Conservation (phyloP, 1,140 invertebrate genomes). For the Babylonia areolata region DNA sequence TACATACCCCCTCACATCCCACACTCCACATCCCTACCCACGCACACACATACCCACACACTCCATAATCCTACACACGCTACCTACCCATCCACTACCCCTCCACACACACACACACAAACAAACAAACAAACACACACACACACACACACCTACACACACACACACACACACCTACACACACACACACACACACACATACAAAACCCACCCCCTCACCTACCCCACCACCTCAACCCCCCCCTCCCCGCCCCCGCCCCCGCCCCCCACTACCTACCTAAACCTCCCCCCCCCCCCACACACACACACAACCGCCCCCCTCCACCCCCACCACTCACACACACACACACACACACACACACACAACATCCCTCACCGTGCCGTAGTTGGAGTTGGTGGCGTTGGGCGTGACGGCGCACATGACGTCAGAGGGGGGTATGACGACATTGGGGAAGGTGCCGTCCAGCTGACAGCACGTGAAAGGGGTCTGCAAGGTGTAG, state of each 20-base stretch:
- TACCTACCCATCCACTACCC: too few species aligned
- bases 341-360: constrained; percentile 11
- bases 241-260: not conserved
- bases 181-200: not conserved
- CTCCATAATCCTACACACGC: too few species aligned
- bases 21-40: too few species aligned
- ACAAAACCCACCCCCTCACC: not conserved
- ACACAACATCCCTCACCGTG: constrained; percentile 35
- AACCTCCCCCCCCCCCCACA: not conserved
- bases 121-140: too few species aligned
- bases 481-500: constrained; percentile 35
- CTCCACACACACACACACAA: too few species aligned
- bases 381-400: constrained; percentile 42
- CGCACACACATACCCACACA: too few species aligned
- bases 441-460: constrained; percentile 35
- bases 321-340: not conserved
- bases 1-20: too few species aligned
- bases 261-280: not conserved
- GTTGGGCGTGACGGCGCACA: constrained; percentile 29
- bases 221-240: not conserved
- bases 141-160: too few species aligned
- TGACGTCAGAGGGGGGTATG: constrained; percentile 27
- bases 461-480: constrained; percentile 45
- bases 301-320: not conserved
- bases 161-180: too few species aligned